phyloP scores from a whole-genome alignment of 1,140 invertebrate species.

The Nephila pilipes region DNA sequence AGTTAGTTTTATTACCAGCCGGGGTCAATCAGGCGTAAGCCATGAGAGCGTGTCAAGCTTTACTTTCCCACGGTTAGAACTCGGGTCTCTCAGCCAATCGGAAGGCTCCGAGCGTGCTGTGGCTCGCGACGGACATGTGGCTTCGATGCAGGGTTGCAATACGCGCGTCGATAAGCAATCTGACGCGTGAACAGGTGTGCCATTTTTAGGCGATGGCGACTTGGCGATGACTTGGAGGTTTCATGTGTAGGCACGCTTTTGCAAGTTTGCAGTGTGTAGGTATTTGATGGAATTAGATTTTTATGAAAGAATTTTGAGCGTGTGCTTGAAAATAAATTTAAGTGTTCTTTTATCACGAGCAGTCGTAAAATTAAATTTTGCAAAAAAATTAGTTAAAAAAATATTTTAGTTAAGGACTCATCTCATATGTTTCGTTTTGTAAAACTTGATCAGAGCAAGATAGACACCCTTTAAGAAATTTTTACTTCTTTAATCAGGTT shows the following conservation, averaged over 20 bases:
- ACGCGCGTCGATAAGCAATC: constrained; percentile 57
- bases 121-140: constrained; percentile 76
- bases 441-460: too few species aligned
- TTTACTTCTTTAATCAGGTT: too few species aligned
- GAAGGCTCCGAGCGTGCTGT: constrained; percentile 26
- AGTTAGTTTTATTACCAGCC: constrained; percentile 7
- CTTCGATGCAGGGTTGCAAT: constrained; percentile 52
- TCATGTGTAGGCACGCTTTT: constrained; percentile 3
- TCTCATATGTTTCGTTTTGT: too few species aligned
- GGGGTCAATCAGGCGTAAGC: constrained; percentile 70
- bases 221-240: neutral
- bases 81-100: constrained; percentile 65
- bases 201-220: constrained; percentile 47
- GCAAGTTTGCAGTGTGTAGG: neutral
- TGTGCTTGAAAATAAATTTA: too few species aligned
- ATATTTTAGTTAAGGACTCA: too few species aligned
- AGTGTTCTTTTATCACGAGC: too few species aligned
- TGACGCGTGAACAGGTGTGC: constrained; percentile 70
- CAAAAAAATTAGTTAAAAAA: too few species aligned
- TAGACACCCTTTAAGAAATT: too few species aligned
- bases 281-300: neutral
- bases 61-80: constrained; percentile 74
- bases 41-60: constrained; percentile 70
- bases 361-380: too few species aligned
- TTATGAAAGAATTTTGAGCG: neutral